Conservation (phyloP, 1,140 invertebrate genomes). For the Panonychus citri region DNA sequence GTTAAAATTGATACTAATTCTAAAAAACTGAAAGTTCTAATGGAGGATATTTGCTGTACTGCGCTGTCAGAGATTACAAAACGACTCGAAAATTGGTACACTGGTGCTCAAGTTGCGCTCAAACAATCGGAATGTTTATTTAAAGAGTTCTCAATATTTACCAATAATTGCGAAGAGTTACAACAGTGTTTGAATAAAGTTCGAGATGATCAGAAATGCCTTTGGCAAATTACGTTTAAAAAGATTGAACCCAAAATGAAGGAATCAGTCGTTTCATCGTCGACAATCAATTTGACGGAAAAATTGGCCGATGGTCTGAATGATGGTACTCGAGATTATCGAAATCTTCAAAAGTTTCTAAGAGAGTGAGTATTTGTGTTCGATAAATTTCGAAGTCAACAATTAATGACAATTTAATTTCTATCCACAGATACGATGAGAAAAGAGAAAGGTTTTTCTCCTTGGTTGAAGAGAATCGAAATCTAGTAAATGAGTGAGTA, state of each 20-base stretch:
- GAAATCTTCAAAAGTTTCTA: background rate
- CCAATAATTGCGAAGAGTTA: background rate
- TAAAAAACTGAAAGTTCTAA: conserved; percentile 14
- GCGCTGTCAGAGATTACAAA: conserved; percentile 9
- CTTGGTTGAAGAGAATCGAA: background rate
- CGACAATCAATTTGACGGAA: background rate
- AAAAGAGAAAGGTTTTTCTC: background rate
- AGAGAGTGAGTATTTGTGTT: background rate
- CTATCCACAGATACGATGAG: background rate
- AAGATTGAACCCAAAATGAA: background rate
- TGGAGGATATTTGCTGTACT: conserved; percentile 11
- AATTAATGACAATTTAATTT: background rate
- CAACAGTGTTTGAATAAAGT: background rate
- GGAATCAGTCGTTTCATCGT: background rate
- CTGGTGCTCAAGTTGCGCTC: conserved; percentile 10
- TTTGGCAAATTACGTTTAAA: background rate
- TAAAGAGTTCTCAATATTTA: conserved; percentile 4
- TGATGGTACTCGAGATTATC: background rate
- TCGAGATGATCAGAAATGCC: background rate
- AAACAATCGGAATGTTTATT: conserved; percentile 8
- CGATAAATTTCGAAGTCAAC: background rate
- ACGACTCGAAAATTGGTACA: conserved; percentile 16
- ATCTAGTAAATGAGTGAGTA: background rate
- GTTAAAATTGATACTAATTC: conserved; percentile 15
- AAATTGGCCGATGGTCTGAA: background rate